Conservation (phyloP, 30 jellyfish, hydroid and myxozoan genomes). For the Clytia hemisphaerica region DNA sequence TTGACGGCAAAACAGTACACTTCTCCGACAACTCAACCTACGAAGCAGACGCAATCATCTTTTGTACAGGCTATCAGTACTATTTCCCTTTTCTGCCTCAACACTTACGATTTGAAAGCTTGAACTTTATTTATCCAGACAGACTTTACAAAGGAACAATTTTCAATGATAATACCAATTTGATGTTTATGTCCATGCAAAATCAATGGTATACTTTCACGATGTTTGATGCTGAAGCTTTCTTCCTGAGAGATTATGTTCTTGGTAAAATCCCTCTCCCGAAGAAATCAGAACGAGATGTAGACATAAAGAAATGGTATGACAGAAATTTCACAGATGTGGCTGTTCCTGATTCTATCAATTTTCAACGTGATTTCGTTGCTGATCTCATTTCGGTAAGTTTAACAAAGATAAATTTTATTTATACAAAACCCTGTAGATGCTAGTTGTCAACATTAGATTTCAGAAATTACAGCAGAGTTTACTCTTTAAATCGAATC, state of each 20-base stretch:
- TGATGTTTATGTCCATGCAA: conserved; percentile 66
- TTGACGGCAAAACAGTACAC: conserved; percentile 20
- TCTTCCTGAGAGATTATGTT: conserved; percentile 30
- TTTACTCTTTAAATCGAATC: too few relatives aligned
- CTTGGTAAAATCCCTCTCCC: conserved; percentile 21
- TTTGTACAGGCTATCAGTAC: conserved; percentile 73
- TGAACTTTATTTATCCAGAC: conserved; percentile 36
- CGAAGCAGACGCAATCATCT: conserved; percentile 60
- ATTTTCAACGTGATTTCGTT: too few relatives aligned
- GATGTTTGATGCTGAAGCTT: conserved; percentile 78
- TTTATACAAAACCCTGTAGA: too few relatives aligned
- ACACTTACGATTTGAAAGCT: conserved; percentile 24
- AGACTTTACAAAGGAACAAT: conserved; percentile 54
- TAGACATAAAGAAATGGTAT: too few relatives aligned
- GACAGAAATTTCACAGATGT: too few relatives aligned
- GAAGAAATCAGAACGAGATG: too few relatives aligned
- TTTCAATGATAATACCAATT: conserved; percentile 24
- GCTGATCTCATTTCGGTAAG: too few relatives aligned
- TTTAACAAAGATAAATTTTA: too few relatives aligned
- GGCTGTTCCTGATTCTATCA: too few relatives aligned
- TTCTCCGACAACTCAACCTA: conserved; percentile 43
- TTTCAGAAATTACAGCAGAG: too few relatives aligned
- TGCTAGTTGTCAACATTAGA: too few relatives aligned
- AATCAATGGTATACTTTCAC: conserved; percentile 57
- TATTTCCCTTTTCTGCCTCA: conserved; percentile 53